These are phyloP conservation scores for Patagioenas fasciata DNA, from an alignment of 2,113 vertebrate genomes.

Conservation along the genomic window DNA sequence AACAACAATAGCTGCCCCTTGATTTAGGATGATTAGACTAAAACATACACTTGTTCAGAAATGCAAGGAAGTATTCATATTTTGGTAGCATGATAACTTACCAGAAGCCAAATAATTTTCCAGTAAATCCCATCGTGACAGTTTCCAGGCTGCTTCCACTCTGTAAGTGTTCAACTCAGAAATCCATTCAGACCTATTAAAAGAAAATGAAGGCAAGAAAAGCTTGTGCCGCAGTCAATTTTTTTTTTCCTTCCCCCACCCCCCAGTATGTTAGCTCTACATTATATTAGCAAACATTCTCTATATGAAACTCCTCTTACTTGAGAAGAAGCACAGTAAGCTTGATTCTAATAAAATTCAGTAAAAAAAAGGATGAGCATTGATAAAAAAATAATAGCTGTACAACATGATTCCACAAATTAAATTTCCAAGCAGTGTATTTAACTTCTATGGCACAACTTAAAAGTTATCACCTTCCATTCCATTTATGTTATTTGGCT, in stretches of 20 bases:
- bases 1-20: not conserved
- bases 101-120: conserved; percentile 93
- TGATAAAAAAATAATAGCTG: not conserved
- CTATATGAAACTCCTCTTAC: not conserved
- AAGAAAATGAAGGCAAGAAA: not conserved
- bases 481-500: not conserved
- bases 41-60: not conserved
- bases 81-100: conserved; percentile 58
- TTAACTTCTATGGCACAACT: not conserved
- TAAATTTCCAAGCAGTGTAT: not conserved
- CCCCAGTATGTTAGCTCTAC: not conserved
- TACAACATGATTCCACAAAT: not conserved
- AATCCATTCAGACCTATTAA: conserved; percentile 89
- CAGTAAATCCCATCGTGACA: conserved; percentile 93
- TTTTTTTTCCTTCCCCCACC: not conserved
- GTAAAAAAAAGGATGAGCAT: not conserved
- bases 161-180: conserved; percentile 94
- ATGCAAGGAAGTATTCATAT: not conserved
- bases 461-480: not conserved
- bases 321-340: not conserved
- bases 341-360: not conserved
- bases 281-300: not conserved
- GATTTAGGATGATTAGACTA: not conserved
- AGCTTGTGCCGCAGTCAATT: not conserved
- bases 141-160: conserved; percentile 97